phyloP scores from a whole-genome alignment of 2,113 vertebrate species.

The Brachyhypopomus occidentalis region DNA sequence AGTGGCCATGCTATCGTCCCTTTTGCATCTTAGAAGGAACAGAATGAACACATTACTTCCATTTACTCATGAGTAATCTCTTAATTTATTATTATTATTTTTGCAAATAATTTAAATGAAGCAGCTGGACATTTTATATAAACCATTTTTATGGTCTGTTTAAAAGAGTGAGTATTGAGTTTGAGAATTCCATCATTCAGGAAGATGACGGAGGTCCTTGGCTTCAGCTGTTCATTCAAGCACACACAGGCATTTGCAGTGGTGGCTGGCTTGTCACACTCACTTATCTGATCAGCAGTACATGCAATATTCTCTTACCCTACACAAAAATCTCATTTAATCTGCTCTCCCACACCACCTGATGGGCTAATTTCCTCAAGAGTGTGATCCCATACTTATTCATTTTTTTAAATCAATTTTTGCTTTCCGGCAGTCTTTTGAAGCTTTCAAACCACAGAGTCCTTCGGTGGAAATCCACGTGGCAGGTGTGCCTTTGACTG shows the following conservation, averaged over 20 bases:
- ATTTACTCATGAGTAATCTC: slow-evolving; percentile 3
- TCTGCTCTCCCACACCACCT: not conserved
- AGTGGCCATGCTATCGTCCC: not conserved
- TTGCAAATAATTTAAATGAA: not conserved
- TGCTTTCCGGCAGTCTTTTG: not conserved
- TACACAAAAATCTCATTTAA: not conserved
- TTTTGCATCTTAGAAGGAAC: not conserved
- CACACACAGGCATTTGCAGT: not conserved
- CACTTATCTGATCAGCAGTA: not conserved
- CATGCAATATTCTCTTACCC: not conserved
- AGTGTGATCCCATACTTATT: not conserved
- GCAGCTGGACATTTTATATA: not conserved
- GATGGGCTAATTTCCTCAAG: not conserved
- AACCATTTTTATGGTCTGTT: not conserved
- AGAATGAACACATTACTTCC: not conserved
- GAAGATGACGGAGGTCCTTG: not conserved
- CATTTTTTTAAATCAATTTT: not conserved
- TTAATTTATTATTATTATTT: not conserved
- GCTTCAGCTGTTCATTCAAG: not conserved
- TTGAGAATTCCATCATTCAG: not conserved
- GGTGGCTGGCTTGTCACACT: not conserved
- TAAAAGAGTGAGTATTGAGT: not conserved
- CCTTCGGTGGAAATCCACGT: not conserved
- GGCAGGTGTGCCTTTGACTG: slow-evolving; percentile 13
- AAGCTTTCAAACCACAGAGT: not conserved